Base-by-base conservation (phyloP, 2,888 invertebrate genomes). In the Graphium colonna region DNA sequence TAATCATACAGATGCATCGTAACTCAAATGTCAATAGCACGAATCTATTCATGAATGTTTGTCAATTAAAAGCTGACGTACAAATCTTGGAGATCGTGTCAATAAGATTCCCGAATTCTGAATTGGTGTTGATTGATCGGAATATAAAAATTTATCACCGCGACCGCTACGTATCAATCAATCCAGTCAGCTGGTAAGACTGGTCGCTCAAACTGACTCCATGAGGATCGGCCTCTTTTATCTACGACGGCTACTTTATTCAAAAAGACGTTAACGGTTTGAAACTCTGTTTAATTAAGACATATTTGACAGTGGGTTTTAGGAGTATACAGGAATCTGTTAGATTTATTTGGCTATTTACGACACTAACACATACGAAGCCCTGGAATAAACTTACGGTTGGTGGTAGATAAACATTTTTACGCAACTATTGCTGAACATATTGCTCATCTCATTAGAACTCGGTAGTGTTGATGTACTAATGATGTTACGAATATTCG, bases 111-210 rank as follows among this genome's bases (percentile, higher is more conserved):
- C 45, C 41, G 31, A 45, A 45, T 54, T 49, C 54, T 33, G 74
- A 80, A 79, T 81, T 82, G 77, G 79, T 77, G 72, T 81, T 85
- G 86, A 87, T 87, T 86, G 83, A 87, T 88, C 73, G 73, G 73
- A 77, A 78, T 78, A 81, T 85, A 80, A 85, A 84, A 79, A 75
- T 79, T 79, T 82, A 74, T 84, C 78, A 79, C 75, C 73, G 64
- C 68, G 62, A 62, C 71, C 71, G 68, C 71, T 62, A 68, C 62
- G 79, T 71, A 80, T 85, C 81, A 80, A 85, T 84, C 84, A 83
- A 69, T 1, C 44, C 60, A 15, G 51, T 61, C 59, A 65, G 65
- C 70, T 62, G 66, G 68, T 63, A 55, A 57, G 61, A 69, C 73
- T 71, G 66, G 71, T 71, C 66, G 65, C 63, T 59, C 63, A 61